phyloP scores from a whole-genome alignment of 2,797 vertebrate genomes.

The Cryptoprocta ferox region DNA sequence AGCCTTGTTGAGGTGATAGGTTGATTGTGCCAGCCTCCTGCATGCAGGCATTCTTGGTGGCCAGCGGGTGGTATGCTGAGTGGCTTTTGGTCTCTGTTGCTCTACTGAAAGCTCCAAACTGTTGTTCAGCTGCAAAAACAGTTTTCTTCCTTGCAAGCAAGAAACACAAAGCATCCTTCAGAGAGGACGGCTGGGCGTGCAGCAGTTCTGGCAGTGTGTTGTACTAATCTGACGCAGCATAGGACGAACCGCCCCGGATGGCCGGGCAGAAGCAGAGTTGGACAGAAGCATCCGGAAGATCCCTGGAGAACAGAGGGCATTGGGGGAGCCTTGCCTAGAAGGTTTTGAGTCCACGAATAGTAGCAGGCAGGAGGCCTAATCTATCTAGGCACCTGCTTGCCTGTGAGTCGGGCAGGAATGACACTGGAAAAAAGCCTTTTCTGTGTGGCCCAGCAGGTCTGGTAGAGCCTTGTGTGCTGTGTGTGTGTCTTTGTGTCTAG shows the following conservation, averaged over 20 bases:
- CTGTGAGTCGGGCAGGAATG: background rate
- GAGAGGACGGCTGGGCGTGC: background rate
- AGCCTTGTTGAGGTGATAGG: background rate
- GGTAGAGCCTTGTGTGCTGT: background rate
- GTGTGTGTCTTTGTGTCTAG: background rate
- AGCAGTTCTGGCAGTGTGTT: background rate
- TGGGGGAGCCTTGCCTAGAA: background rate
- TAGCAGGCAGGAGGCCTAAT: background rate
- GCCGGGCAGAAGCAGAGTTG: conserved; percentile 41
- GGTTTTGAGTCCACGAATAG: background rate
- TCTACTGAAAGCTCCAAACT: conserved; percentile 33
- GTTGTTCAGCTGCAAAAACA: conserved; percentile 70
- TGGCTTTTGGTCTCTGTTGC: conserved; percentile 57
- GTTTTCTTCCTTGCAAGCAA: conserved; percentile 72
- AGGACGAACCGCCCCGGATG: background rate
- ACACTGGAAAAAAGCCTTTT: background rate
- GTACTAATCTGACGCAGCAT: background rate
- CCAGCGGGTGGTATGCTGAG: background rate
- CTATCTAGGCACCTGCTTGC: background rate
- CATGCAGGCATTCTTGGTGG: background rate
- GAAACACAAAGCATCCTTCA: conserved; percentile 83
- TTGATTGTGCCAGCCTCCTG: background rate
- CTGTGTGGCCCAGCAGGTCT: background rate
- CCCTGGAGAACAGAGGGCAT: conserved; percentile 5
- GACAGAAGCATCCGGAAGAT: background rate